These are phyloP conservation scores for Drosophila pruinosa DNA, from an alignment of 1,140 invertebrate species.

Conservation along the genomic window DNA sequence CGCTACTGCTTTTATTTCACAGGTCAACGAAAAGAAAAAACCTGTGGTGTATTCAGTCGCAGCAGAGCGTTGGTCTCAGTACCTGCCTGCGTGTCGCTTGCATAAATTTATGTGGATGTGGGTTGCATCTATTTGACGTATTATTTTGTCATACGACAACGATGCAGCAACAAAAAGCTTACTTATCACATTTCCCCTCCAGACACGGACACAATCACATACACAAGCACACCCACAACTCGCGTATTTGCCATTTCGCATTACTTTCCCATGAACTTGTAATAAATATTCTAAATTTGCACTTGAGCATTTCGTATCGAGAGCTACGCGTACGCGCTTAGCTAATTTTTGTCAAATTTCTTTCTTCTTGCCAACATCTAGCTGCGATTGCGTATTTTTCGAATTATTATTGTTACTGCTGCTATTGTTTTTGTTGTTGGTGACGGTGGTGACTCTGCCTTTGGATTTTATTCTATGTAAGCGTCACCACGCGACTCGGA, in stretches of 20 bases:
- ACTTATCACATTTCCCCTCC: conserved; percentile 62
- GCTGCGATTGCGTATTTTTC: conserved; percentile 14
- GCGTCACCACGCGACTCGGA: conserved; percentile 36
- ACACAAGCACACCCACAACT: conserved; percentile 1
- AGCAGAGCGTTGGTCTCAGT: conserved; percentile 21
- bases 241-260: conserved; percentile 39
- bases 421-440: conserved; percentile 30
- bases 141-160: conserved; percentile 58
- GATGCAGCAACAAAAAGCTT: conserved; percentile 39
- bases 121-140: conserved; percentile 45
- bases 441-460: conserved; percentile 48
- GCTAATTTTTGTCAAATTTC: conserved; percentile 56
- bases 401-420: background rate
- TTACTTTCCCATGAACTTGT: conserved; percentile 75
- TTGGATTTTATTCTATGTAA: conserved; percentile 14
- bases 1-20: conserved; percentile 49
- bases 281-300: conserved; percentile 75
- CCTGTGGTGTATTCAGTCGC: conserved; percentile 44
- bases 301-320: conserved; percentile 45
- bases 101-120: conserved; percentile 27
- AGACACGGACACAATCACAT: conserved; percentile 1
- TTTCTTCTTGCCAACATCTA: conserved; percentile 7
- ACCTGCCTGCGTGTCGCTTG: conserved; percentile 44
- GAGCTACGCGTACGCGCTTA: conserved; percentile 15
- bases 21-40: conserved; percentile 53